Conservation (phyloP, 2,113 vertebrate genomes). For the Pelmatolapia mariae region DNA sequence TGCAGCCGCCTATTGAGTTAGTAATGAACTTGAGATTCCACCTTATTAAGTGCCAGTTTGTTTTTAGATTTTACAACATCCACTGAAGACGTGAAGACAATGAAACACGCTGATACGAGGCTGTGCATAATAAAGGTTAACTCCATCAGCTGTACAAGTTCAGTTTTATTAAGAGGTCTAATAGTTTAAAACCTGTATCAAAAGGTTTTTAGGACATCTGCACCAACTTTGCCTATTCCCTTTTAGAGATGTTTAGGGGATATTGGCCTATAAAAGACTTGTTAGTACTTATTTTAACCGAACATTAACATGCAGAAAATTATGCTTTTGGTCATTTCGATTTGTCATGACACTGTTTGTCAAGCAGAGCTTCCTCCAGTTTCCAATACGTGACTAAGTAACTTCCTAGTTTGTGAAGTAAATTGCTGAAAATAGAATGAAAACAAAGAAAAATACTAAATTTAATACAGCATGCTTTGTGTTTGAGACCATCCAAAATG, state of each 20-base stretch:
- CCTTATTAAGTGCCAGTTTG: not conserved
- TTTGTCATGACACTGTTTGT: not conserved
- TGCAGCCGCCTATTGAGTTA: not conserved
- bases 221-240: not conserved
- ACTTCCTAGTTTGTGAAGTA: not conserved
- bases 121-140: not conserved
- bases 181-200: not conserved
- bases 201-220: not conserved
- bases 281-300: not conserved
- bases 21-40: not conserved
- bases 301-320: not conserved
- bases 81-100: not conserved
- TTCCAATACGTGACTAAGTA: accelerated
- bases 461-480: not conserved
- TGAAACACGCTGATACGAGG: not conserved
- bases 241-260: not conserved
- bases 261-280: not conserved
- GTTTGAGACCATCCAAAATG: not conserved
- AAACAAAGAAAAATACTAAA: not conserved
- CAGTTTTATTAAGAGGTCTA: not conserved
- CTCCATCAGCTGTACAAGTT: not conserved
- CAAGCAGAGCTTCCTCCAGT: not conserved
- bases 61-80: not conserved
- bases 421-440: not conserved
- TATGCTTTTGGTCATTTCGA: not conserved